Percentiles rank a stretch among this genome's conserved stretches.
Evolutionary conservation across 2,888 invertebrate species (phyloP).

Genomic region (Polydrusus tereticollis): DNA sequence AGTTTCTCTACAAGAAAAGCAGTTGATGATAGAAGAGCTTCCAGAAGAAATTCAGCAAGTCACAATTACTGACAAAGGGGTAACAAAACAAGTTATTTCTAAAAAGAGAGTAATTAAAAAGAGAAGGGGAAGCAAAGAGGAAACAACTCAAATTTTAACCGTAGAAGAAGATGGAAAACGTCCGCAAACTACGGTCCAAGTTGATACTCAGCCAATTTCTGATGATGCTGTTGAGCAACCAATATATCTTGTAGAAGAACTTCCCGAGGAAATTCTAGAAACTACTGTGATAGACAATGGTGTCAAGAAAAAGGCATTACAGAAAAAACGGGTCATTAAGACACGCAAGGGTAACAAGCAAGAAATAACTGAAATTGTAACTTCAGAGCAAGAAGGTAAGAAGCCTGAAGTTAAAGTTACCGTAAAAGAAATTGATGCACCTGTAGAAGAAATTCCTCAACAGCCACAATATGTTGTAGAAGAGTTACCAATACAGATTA

Average conservation of each 20-base stretch:
- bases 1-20: slow-evolving; percentile 42
- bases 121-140: slow-evolving; percentile 63
- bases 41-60: slow-evolving; percentile 53
- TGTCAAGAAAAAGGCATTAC: slow-evolving; percentile 52
- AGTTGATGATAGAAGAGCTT: slow-evolving; percentile 57
- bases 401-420: slow-evolving; percentile 48
- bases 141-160: slow-evolving; percentile 56
- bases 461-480: slow-evolving; percentile 45
- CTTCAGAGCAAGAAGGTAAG: slow-evolving; percentile 52
- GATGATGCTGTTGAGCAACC: slow-evolving; percentile 40
- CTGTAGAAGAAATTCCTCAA: slow-evolving; percentile 52
- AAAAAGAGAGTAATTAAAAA: slow-evolving; percentile 55
- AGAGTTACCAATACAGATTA: slow-evolving; percentile 61
- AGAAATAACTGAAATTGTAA: slow-evolving; percentile 65
- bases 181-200: slow-evolving; percentile 57
- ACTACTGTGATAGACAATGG: slow-evolving; percentile 32
- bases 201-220: slow-evolving; percentile 46
- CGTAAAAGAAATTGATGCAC: slow-evolving; percentile 45
- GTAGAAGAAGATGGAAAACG: slow-evolving; percentile 63
- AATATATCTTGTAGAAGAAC: slow-evolving; percentile 55
- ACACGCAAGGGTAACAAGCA: slow-evolving; percentile 64
- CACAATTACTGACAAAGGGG: slow-evolving; percentile 35
- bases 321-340: slow-evolving; percentile 64
- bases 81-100: slow-evolving; percentile 44
- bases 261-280: slow-evolving; percentile 48